Evolutionary conservation across 2,113 vertebrate species (phyloP).

Genomic region (Orientallactaga bullata): DNA sequence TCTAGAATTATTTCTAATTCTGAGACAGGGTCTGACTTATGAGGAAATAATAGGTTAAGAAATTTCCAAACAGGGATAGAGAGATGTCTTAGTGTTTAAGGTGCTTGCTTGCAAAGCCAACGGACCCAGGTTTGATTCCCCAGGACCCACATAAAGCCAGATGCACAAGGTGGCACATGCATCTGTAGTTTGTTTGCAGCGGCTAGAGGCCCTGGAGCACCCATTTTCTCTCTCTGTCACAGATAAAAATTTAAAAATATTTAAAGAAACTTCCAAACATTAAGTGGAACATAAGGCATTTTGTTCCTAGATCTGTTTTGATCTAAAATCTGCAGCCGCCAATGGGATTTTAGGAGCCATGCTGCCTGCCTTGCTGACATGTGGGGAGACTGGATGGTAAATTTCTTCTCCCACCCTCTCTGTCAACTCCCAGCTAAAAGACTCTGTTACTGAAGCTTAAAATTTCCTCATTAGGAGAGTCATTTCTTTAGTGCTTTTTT

Average conservation of each 20-base stretch:
- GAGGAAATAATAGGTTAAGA: not conserved
- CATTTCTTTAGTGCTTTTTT: not conserved
- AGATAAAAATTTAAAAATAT: too few species aligned
- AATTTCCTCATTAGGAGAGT: constrained; percentile 6
- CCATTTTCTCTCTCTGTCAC: too few species aligned
- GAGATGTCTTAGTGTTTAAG: too few species aligned
- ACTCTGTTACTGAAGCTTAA: not conserved
- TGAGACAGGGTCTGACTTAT: constrained; percentile 14
- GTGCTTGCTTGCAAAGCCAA: too few species aligned
- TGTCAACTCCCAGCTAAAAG: not conserved
- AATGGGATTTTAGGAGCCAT: not conserved
- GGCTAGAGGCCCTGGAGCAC: too few species aligned
- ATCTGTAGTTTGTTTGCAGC: too few species aligned
- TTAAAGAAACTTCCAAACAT: not conserved
- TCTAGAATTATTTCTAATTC: constrained; percentile 17
- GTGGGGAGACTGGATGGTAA: not conserved
- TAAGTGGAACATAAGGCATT: not conserved
- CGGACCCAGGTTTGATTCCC: too few species aligned
- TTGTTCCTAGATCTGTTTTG: not conserved
- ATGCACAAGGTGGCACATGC: too few species aligned
- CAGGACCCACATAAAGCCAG: too few species aligned
- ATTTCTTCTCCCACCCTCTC: not conserved
- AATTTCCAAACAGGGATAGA: too few species aligned
- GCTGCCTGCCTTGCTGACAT: not conserved
- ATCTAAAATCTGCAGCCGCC: not conserved